A percentile compares a stretch with the other conserved stretches of the same genome.
phyloP scores from a whole-genome alignment of 2,888 invertebrate genomes.

The Smittia aterrima region DNA sequence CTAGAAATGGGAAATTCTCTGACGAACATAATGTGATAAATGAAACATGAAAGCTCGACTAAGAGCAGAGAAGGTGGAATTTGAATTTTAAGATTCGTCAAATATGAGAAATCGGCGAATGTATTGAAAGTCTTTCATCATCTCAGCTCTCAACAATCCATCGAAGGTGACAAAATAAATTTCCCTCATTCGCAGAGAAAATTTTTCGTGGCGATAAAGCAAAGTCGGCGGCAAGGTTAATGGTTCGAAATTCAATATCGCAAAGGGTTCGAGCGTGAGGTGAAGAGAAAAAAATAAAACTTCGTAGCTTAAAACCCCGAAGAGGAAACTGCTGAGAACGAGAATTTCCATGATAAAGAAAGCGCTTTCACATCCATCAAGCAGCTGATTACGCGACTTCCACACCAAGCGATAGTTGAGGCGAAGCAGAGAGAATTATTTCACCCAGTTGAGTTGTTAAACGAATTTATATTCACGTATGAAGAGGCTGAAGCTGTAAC shows the following conservation, averaged over 20 bases:
- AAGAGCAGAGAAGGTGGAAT: not conserved
- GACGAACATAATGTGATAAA: conserved; percentile 3
- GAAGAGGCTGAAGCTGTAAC: not conserved
- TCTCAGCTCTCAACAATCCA: too few relatives aligned
- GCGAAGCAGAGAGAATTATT: not conserved
- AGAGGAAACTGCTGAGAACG: too few relatives aligned
- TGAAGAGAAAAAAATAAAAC: too few relatives aligned
- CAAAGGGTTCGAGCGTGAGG: too few relatives aligned
- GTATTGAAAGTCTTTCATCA: too few relatives aligned
- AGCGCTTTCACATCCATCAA: not conserved
- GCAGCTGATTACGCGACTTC: not conserved
- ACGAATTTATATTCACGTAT: not conserved
- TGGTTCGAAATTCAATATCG: too few relatives aligned
- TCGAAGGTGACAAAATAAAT: too few relatives aligned
- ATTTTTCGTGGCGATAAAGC: too few relatives aligned
- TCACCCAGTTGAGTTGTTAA: conserved; percentile 4
- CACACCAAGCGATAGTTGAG: too few relatives aligned
- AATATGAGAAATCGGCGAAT: not conserved
- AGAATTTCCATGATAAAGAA: not conserved
- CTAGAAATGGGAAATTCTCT: not conserved
- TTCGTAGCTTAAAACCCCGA: too few relatives aligned
- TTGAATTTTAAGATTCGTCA: not conserved
- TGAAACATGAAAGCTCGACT: not conserved
- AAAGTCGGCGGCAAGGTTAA: too few relatives aligned
- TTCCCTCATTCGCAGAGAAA: too few relatives aligned